phyloP scores from a whole-genome alignment of 2,888 invertebrate genomes.

The Drosophila trichaetosa region DNA sequence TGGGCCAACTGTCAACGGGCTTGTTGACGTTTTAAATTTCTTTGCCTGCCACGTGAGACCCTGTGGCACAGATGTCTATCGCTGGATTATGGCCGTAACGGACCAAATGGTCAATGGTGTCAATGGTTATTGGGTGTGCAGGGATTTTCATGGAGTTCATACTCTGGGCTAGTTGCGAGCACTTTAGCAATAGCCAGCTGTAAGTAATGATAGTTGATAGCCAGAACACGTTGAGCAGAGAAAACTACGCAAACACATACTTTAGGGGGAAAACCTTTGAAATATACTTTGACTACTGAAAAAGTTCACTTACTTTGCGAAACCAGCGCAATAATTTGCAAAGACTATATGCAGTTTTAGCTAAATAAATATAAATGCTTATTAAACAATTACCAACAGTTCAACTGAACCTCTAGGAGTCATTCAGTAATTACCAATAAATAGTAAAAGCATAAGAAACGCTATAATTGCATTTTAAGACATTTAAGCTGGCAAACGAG shows the following conservation, averaged over 20 bases:
- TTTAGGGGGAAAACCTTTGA: not conserved
- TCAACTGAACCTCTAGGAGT: not conserved
- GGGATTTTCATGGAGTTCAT: constrained; percentile 7
- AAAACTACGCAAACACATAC: not conserved
- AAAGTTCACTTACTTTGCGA: not conserved
- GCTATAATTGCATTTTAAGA: constrained; percentile 54
- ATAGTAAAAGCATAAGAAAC: constrained; percentile 2
- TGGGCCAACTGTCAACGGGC: constrained; percentile 71
- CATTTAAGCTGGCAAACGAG: constrained; percentile 26
- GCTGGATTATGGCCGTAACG: constrained; percentile 16
- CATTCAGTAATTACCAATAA: constrained; percentile 16
- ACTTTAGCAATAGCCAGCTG: not conserved
- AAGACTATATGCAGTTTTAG: not conserved
- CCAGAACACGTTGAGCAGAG: too few species aligned
- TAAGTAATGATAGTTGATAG: not conserved
- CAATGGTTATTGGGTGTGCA: constrained; percentile 32
- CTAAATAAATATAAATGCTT: not conserved
- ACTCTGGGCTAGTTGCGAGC: not conserved
- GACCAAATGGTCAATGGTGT: constrained; percentile 48
- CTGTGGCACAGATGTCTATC: constrained; percentile 25
- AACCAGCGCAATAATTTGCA: too few species aligned
- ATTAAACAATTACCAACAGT: not conserved
- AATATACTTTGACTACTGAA: not conserved
- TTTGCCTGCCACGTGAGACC: constrained; percentile 20
- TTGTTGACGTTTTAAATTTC: constrained; percentile 58